Conservation (phyloP, 2,113 vertebrate genomes). For the Ophiodon elongatus region DNA sequence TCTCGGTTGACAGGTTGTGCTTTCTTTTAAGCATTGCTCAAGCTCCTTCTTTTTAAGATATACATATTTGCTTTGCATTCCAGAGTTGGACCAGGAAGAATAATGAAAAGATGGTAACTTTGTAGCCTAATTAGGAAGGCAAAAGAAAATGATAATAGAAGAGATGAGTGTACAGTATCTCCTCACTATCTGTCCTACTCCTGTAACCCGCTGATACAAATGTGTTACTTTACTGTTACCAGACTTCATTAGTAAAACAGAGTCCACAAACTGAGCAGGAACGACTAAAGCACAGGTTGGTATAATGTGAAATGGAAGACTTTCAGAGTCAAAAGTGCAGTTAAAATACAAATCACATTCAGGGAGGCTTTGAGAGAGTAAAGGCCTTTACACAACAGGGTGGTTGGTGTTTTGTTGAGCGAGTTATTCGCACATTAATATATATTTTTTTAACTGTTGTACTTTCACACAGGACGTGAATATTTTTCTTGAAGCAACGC, state of each 20-base stretch:
- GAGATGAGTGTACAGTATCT: slow-evolving; percentile 3
- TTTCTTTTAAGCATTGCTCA: slow-evolving; percentile 14
- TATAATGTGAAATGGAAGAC: neutral
- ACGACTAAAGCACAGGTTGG: neutral
- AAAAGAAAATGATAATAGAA: slow-evolving; percentile 46
- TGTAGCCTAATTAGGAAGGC: slow-evolving; percentile 54
- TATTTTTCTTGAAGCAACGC: too few species aligned
- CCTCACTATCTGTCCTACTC: slow-evolving; percentile 2
- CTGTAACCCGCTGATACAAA: too few species aligned
- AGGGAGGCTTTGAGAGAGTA: slow-evolving; percentile 3
- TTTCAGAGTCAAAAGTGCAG: neutral
- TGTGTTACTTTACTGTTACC: neutral
- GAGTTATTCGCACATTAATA: neutral
- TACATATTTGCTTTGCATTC: slow-evolving; percentile 42
- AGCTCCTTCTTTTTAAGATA: slow-evolving; percentile 13
- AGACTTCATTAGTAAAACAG: neutral
- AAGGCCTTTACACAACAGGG: neutral
- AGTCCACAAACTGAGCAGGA: neutral
- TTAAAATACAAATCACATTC: slow-evolving; percentile 19
- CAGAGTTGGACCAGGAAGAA: slow-evolving; percentile 41
- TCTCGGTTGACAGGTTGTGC: neutral
- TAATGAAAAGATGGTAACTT: slow-evolving; percentile 58
- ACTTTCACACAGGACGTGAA: neutral
- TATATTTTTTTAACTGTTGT: neutral
- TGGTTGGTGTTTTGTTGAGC: neutral